Percentiles rank a stretch among this genome's conserved stretches.
These are phyloP conservation scores for Collichthys lucidus DNA, from an alignment of 2,113 vertebrate species.

Conservation along the genomic window DNA sequence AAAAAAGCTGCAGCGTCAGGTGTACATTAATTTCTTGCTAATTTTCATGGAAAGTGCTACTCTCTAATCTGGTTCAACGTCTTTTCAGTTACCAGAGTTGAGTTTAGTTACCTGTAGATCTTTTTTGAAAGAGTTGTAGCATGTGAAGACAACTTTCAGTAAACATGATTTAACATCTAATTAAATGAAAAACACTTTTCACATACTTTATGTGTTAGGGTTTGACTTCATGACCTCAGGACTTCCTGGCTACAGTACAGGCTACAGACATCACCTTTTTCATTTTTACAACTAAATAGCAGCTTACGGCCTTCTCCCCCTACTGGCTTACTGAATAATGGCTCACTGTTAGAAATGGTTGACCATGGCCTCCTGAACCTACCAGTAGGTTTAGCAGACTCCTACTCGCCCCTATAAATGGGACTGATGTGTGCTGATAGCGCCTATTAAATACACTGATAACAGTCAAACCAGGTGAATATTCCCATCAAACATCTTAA, in stretches of 20 bases:
- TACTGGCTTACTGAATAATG: too few species aligned
- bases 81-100: too few species aligned
- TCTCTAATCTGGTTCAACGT: background rate
- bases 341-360: too few species aligned
- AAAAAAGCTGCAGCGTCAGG: too few species aligned
- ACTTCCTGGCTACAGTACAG: background rate
- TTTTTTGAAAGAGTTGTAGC: too few species aligned
- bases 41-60: background rate
- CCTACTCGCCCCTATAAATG: too few species aligned
- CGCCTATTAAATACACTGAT: too few species aligned
- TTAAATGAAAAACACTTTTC: background rate
- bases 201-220: too few species aligned
- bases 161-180: background rate
- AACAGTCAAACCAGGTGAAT: background rate
- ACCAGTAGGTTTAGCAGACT: too few species aligned
- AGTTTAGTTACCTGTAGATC: too few species aligned
- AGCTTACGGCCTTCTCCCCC: background rate
- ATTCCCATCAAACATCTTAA: constrained; percentile 1
- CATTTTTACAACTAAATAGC: background rate
- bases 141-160: background rate
- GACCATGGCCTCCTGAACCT: too few species aligned
- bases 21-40: background rate
- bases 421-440: too few species aligned
- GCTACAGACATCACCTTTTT: background rate
- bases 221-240: background rate